phyloP scores from a whole-genome alignment of 2,888 invertebrate species.

The Cylindroiulus punctatus region DNA sequence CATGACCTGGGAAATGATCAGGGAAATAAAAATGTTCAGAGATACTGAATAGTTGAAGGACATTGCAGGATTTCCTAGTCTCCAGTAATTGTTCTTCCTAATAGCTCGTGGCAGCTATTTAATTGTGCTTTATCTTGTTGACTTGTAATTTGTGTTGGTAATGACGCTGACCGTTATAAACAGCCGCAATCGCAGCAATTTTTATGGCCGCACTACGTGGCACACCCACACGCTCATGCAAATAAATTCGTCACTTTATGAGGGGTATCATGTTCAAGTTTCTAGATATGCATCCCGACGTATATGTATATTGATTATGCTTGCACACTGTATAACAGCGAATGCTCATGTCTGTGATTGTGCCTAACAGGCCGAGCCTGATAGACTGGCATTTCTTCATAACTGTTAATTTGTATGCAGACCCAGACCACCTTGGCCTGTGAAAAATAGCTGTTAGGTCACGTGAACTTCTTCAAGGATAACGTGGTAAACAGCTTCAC shows the following conservation, averaged over 20 bases:
- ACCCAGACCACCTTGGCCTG: not conserved
- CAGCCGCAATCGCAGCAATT: not conserved
- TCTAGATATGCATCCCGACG: not conserved
- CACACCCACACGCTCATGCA: constrained; percentile 16
- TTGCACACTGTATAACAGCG: not conserved
- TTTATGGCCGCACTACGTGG: not conserved
- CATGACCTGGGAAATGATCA: too few relatives aligned
- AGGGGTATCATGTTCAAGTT: not conserved
- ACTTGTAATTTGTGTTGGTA: not conserved
- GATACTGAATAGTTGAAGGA: too few relatives aligned
- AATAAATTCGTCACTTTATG: constrained; percentile 12
- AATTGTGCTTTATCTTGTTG: not conserved
- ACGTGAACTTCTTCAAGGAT: constrained; percentile 10
- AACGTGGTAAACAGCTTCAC: constrained; percentile 20
- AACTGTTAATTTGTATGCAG: constrained; percentile 10
- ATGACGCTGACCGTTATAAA: not conserved
- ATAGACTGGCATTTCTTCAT: constrained; percentile 6
- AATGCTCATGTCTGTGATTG: not conserved
- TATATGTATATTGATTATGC: not conserved
- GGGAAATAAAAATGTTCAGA: too few relatives aligned
- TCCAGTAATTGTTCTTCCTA: not conserved
- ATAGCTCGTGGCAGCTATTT: not conserved
- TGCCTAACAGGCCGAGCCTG: not conserved
- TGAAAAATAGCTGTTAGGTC: constrained; percentile 5
- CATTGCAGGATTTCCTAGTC: not conserved